Conservation (phyloP, 2,113 vertebrate species). For the Pseudonaja textilis region DNA sequence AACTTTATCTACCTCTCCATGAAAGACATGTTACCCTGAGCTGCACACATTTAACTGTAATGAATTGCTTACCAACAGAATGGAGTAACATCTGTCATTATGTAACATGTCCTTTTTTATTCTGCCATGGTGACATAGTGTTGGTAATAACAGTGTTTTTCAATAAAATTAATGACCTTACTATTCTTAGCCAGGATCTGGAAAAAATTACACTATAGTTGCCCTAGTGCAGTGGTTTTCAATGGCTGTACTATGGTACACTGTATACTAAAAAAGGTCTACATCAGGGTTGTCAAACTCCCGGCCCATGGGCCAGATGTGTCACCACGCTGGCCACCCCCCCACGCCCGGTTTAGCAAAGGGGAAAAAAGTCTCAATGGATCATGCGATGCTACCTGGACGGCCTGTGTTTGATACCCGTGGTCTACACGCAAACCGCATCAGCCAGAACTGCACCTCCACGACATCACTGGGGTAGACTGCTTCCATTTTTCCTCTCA, state of each 20-base stretch:
- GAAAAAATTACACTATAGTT: not conserved
- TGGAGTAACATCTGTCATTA: not conserved
- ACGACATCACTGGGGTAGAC: not conserved
- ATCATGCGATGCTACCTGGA: too few relatives aligned
- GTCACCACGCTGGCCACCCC: too few relatives aligned
- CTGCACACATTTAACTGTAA: not conserved
- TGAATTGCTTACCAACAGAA: not conserved
- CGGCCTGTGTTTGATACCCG: too few relatives aligned
- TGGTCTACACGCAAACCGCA: not conserved
- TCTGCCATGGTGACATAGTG: not conserved
- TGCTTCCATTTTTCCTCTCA: not conserved
- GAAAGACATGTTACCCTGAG: not conserved
- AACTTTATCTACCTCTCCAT: not conserved
- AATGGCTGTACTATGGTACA: not conserved
- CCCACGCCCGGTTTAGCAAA: too few relatives aligned
- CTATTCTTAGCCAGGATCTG: not conserved
- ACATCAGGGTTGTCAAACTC: too few relatives aligned
- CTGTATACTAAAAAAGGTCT: not conserved
- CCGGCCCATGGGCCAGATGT: too few relatives aligned
- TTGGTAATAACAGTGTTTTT: not conserved
- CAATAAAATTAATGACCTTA: not conserved
- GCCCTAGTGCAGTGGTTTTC: not conserved
- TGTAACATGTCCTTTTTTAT: not conserved
- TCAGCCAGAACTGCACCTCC: not conserved
- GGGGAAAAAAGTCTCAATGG: too few relatives aligned